These are phyloP conservation scores for Andricus curvator DNA, from an alignment of 2,888 invertebrate species.

Conservation along the genomic window DNA sequence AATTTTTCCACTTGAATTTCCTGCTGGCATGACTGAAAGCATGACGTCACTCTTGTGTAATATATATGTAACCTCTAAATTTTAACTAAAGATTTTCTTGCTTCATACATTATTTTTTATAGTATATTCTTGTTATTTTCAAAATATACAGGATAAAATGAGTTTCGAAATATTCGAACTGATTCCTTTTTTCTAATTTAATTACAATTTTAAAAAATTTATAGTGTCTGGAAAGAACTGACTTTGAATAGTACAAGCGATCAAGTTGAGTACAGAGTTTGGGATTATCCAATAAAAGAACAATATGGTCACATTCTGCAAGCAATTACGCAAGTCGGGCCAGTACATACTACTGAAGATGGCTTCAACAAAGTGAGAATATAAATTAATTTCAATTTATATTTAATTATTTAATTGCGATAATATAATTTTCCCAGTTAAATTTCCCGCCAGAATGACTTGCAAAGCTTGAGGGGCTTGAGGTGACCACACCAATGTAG, in stretches of 20 bases:
- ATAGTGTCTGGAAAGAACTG: constrained; percentile 93
- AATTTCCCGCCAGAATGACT: no score
- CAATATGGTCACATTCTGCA: constrained; percentile 93
- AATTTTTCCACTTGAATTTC: not conserved
- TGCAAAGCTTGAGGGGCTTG: no score
- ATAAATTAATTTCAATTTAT: not conserved
- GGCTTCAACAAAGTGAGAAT: constrained; percentile 85
- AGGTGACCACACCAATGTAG: no score
- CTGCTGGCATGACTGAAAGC: constrained; percentile 14
- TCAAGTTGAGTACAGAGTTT: constrained; percentile 89
- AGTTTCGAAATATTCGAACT: not conserved
- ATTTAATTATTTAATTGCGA: no score
- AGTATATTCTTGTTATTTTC: no score
- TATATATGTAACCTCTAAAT: not conserved
- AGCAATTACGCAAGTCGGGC: constrained; percentile 89
- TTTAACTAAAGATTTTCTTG: not conserved
- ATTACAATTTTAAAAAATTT: constrained; percentile 16
- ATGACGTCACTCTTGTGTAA: not conserved
- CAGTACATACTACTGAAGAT: constrained; percentile 84
- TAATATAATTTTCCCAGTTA: no score
- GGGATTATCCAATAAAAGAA: constrained; percentile 96
- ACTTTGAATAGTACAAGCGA: constrained; percentile 90
- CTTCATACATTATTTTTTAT: not conserved
- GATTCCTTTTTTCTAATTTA: not conserved
- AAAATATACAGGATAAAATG: no score